Percentiles rank a stretch among this genome's conserved stretches.
phyloP scores from a whole-genome alignment of 2,888 invertebrate genomes.

The Mimumesa dahlbomi region DNA sequence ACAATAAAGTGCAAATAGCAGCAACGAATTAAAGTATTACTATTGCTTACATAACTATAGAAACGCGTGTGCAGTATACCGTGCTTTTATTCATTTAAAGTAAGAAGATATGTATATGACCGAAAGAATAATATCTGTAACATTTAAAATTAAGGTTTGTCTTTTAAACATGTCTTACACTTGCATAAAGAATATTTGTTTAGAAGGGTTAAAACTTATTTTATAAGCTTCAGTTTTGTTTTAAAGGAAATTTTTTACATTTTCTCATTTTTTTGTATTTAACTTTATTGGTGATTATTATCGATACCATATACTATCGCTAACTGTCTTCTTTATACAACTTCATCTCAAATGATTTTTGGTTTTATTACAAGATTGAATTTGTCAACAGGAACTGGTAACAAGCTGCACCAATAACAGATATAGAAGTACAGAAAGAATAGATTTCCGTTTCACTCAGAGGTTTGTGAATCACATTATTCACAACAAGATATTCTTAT shows the following conservation, averaged over 20 bases:
- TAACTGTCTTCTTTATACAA: constrained; percentile 6
- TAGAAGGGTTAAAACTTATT: not conserved
- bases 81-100: constrained; percentile 8
- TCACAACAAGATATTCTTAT: constrained; percentile 43
- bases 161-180: not conserved
- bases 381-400: constrained; percentile 37
- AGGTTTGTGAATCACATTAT: constrained; percentile 28
- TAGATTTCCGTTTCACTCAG: constrained; percentile 33
- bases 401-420: constrained; percentile 19
- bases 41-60: constrained; percentile 21
- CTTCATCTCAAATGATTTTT: constrained; percentile 30
- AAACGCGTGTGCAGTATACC: constrained; percentile 25
- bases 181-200: not conserved
- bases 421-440: constrained; percentile 26
- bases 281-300: constrained; percentile 15
- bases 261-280: constrained; percentile 3
- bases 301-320: constrained; percentile 6
- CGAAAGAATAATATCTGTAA: too few relatives aligned
- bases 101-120: not conserved
- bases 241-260: not conserved
- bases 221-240: not conserved
- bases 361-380: constrained; percentile 28
- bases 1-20: constrained; percentile 35
- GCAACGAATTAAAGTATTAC: constrained; percentile 29
- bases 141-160: not conserved